Conservation (phyloP, 2,113 vertebrate species). For the Cavia aperea region DNA sequence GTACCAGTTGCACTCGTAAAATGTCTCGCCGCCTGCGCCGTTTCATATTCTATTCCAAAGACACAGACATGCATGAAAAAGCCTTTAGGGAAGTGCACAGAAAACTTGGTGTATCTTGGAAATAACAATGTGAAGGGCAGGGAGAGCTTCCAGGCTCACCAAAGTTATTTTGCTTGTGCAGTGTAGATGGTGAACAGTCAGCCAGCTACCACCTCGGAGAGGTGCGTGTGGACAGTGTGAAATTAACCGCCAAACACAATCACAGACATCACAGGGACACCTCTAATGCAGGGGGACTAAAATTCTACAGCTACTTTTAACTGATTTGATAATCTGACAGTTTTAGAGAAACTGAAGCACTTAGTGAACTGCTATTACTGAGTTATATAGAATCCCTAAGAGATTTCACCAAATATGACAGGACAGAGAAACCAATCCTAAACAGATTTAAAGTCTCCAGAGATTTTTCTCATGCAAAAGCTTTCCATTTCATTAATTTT, state of each 20-base stretch:
- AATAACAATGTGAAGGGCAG: background rate
- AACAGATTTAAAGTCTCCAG: background rate
- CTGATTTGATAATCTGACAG: background rate
- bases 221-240: background rate
- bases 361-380: background rate
- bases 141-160: background rate
- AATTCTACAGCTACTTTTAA: background rate
- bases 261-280: background rate
- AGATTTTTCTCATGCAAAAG: background rate
- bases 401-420: background rate
- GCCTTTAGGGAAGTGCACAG: background rate
- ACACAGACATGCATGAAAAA: constrained; percentile 39
- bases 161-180: background rate
- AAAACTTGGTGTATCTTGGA: background rate
- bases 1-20: constrained; percentile 97
- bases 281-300: background rate
- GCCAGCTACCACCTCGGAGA: background rate
- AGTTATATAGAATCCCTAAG: background rate
- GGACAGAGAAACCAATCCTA: background rate
- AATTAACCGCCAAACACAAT: background rate
- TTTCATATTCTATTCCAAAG: constrained; percentile 91
- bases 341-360: background rate
- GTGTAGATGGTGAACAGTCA: background rate
- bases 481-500: background rate
- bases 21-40: constrained; percentile 98